Base-by-base conservation (phyloP, 2,113 vertebrate species). In the Embiotoca jacksoni region DNA sequence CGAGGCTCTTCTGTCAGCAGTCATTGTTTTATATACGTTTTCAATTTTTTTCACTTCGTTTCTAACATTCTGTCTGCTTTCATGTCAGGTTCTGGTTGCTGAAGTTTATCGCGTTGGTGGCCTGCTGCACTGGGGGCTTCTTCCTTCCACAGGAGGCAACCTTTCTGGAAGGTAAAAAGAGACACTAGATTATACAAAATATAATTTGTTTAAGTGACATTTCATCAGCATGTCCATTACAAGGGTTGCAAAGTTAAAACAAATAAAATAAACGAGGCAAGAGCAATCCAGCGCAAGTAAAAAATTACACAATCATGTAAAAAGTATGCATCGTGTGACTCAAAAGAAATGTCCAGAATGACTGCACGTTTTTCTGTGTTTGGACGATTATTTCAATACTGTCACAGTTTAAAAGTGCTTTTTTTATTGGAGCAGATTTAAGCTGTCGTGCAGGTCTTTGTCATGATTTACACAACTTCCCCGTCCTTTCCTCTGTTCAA, bases 71-170 rank as follows among this genome's bases (percentile, higher is more conserved):
- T 77, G 6, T 3, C 13, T 56, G 13, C 7, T 78, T 52, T 71
- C 1, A 47, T 68, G 37, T 23, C 90, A 99, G 98, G 84, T 99
- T 99, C 93, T 99, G 98, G 98, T 94, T 99, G 67, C 75, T 96
- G 83, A 99, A 99, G 90, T 96, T 99, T 72, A 50, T 98, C 75
- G 75, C 94, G 72, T 84, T 99, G 91, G 95, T 89, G 65, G 96
- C 88, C 15, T 97, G 97, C 95, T 99, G 98, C 75, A 94, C 96
- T 35, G 98, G 96, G 86, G 97, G 95, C 2, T 99, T 99, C 94
- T 99, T 99, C 91, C 92, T 99, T 73, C 98, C 98, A 0, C 90
- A 96, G 35, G 94, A 99, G 89, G 94, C 97, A 55, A 96, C 90
- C 52, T 99, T 99, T 89, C 95, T 99, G 61, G 90, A 96, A 90